Percentiles rank a stretch among this genome's conserved stretches.
These are phyloP conservation scores for Luperina testacea DNA, from an alignment of 2,888 invertebrate species.

Conservation along the genomic window DNA sequence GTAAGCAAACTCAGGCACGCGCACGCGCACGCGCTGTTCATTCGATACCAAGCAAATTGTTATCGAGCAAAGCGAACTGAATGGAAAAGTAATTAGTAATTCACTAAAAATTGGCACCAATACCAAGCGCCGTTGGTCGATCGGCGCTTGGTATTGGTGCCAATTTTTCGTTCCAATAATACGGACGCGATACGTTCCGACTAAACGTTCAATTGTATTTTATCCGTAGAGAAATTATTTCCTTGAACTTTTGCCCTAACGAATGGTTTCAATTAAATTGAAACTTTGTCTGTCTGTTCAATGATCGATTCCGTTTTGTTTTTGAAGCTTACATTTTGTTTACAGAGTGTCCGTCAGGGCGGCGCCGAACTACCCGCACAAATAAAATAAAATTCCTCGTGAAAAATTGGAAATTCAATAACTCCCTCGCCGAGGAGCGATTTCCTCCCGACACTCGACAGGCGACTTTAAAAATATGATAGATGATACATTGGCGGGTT, in stretches of 20 bases:
- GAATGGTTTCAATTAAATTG: constrained; percentile 65
- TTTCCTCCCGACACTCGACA: constrained; percentile 67
- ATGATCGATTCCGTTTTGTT: constrained; percentile 63
- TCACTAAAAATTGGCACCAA: no score
- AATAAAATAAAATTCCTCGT: constrained; percentile 72
- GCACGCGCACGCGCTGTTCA: no score
- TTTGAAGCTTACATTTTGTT: constrained; percentile 59
- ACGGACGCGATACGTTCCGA: constrained; percentile 4
- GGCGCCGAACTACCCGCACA: constrained; percentile 63
- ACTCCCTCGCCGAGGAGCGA: constrained; percentile 70
- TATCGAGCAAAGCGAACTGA: not conserved
- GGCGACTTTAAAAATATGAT: constrained; percentile 76
- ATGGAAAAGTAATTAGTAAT: not conserved
- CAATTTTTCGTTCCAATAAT: constrained; percentile 16
- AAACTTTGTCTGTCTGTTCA: constrained; percentile 58
- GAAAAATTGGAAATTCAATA: constrained; percentile 81
- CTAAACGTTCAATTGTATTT: constrained; percentile 49
- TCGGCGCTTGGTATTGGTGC: not conserved
- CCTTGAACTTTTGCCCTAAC: constrained; percentile 49
- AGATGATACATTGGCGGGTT: constrained; percentile 68
- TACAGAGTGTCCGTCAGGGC: constrained; percentile 46
- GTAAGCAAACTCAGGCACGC: not conserved
- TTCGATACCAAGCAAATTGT: not conserved
- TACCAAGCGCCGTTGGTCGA: no score
- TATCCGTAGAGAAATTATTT: constrained; percentile 51